Conservation (phyloP, 2,113 vertebrate genomes). For the Otus sunia region DNA sequence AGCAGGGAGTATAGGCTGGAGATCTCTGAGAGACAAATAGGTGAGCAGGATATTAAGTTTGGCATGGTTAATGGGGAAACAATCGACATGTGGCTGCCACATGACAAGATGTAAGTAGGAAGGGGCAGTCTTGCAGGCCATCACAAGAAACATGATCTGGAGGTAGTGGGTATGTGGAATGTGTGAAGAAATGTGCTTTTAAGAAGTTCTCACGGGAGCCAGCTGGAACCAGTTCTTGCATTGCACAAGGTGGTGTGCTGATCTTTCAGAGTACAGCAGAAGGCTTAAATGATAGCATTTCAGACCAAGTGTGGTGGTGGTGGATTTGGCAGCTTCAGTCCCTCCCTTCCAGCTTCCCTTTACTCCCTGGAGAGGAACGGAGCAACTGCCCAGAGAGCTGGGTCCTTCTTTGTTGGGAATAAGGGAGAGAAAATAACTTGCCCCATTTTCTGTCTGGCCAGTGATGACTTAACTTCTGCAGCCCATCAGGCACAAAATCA, state of each 20-base stretch:
- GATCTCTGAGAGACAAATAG: constrained; percentile 24
- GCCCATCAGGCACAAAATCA: not conserved
- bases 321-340: not conserved
- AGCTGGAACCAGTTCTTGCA: constrained; percentile 11
- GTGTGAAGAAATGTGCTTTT: constrained; percentile 60
- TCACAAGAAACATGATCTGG: constrained; percentile 42
- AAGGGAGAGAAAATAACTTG: not conserved
- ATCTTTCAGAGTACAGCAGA: not conserved
- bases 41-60: constrained; percentile 20
- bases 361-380: not conserved
- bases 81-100: constrained; percentile 48
- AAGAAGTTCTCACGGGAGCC: not conserved
- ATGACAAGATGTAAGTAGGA: constrained; percentile 28
- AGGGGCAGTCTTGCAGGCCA: constrained; percentile 23
- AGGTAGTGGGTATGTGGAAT: constrained; percentile 32
- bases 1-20: not conserved
- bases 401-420: not conserved
- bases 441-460: not conserved
- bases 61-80: not conserved
- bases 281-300: not conserved
- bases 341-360: not conserved
- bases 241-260: not conserved
- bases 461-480: not conserved
- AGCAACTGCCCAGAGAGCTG: not conserved
- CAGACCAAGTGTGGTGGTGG: not conserved